These are phyloP conservation scores for Diadema setosum DNA, from an alignment of 35 echinoderm and acorn worm genomes.

Conservation along the genomic window DNA sequence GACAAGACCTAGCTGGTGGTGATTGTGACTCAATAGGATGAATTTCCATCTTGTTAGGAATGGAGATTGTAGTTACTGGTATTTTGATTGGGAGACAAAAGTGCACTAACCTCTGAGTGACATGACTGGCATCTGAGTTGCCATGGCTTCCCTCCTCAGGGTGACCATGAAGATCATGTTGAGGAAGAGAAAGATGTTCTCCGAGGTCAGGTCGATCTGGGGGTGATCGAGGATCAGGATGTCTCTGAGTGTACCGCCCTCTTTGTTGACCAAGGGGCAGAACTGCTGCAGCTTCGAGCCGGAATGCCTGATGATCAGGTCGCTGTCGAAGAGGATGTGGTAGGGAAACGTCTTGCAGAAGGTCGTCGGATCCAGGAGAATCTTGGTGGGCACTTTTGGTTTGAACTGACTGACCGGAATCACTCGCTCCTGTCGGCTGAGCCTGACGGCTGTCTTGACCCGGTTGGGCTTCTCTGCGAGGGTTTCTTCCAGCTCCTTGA, in stretches of 20 bases:
- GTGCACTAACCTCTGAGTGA: conserved; percentile 83
- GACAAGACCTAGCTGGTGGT: no score
- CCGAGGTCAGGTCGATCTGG: conserved; percentile 43
- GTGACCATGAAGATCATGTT: conserved; percentile 82
- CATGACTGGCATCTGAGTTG: neutral
- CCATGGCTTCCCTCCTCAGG: conserved; percentile 31
- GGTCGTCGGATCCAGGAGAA: conserved; percentile 61
- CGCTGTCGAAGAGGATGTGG: conserved; percentile 78
- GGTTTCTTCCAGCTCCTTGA: neutral
- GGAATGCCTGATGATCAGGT: conserved; percentile 44
- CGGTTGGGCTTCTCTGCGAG: neutral
- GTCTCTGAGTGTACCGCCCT: conserved; percentile 33
- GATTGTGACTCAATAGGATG: no score
- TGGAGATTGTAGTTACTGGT: no score
- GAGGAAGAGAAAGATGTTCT: conserved; percentile 57
- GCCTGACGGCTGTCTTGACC: neutral
- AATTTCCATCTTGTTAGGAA: no score
- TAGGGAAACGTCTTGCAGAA: conserved; percentile 77
- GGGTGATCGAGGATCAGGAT: conserved; percentile 70
- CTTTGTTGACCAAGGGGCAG: conserved; percentile 21
- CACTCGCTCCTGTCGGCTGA: neutral
- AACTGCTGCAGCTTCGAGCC: conserved; percentile 43
- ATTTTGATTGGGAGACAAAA: no score
- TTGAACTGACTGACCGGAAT: neutral
- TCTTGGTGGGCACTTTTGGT: conserved; percentile 14